Conservation (phyloP, 2,113 vertebrate genomes). For the Erinaceus europaeus region DNA sequence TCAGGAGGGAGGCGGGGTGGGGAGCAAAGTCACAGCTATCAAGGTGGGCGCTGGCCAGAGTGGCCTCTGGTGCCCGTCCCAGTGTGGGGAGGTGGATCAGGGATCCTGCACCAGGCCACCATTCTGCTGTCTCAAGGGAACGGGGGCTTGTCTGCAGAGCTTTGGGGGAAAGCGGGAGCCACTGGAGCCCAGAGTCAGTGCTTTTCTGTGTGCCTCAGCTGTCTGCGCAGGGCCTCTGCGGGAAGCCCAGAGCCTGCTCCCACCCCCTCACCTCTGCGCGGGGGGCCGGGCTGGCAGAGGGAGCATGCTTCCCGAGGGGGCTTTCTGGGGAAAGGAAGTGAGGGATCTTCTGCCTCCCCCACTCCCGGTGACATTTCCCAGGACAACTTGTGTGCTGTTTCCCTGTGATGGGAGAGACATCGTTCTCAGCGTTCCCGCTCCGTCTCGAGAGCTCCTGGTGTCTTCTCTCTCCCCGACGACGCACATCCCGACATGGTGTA, state of each 20-base stretch:
- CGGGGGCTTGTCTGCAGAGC: constrained; percentile 73
- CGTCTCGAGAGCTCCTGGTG: too few species aligned
- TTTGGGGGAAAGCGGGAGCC: constrained; percentile 69
- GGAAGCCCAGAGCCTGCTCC: constrained; percentile 74
- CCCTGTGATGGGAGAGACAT: neutral
- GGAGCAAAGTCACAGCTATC: too few species aligned
- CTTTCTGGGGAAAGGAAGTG: constrained; percentile 50
- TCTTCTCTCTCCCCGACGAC: too few species aligned
- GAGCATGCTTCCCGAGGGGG: neutral
- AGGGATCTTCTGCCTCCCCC: constrained; percentile 44
- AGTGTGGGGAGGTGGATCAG: neutral
- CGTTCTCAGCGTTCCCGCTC: too few species aligned
- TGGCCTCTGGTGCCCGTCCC: neutral
- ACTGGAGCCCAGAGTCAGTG: constrained; percentile 56
- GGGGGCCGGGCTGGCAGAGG: neutral
- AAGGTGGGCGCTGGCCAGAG: too few species aligned
- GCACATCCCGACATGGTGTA: too few species aligned
- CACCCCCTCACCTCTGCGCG: constrained; percentile 63
- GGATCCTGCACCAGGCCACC: constrained; percentile 55
- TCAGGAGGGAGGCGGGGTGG: too few species aligned
- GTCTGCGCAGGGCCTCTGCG: constrained; percentile 75
- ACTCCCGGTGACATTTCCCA: constrained; percentile 13
- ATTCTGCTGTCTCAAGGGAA: constrained; percentile 73
- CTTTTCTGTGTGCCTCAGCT: constrained; percentile 76
- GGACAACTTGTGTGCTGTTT: neutral